These are phyloP conservation scores for Saccostrea cuccullata DNA, from an alignment of 1,140 invertebrate species.

Conservation along the genomic window DNA sequence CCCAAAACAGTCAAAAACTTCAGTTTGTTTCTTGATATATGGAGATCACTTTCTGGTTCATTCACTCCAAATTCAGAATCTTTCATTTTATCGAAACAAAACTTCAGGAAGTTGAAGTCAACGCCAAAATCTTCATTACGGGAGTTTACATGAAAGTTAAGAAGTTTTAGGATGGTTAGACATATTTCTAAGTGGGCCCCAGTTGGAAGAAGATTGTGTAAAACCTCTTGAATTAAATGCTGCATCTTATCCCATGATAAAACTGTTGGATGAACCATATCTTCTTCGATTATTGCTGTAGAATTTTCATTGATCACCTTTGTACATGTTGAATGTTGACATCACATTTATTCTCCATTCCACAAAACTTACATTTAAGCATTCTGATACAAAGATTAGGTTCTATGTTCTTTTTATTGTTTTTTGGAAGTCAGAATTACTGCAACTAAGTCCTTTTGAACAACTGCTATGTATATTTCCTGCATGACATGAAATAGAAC, in stretches of 20 bases:
- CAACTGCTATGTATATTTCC: too few species aligned
- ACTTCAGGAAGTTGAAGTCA: neutral
- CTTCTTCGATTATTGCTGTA: neutral
- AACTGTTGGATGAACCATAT: neutral
- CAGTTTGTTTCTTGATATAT: neutral
- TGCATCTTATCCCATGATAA: neutral
- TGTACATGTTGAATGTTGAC: neutral
- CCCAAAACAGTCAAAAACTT: constrained; percentile 56
- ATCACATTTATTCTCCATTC: neutral
- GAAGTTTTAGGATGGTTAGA: neutral
- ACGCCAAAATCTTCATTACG: neutral
- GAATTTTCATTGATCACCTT: neutral
- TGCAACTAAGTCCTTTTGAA: too few species aligned
- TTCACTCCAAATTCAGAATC: neutral
- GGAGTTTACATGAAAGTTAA: neutral
- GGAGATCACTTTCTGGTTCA: neutral
- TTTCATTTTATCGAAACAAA: neutral
- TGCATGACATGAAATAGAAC: neutral
- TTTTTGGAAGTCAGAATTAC: too few species aligned
- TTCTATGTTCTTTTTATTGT: neutral
- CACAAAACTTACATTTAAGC: constrained; percentile 4
- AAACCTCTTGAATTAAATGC: neutral
- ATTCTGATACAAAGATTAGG: neutral
- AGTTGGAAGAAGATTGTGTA: neutral
- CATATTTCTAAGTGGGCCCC: neutral